phyloP scores from a whole-genome alignment of 2,888 invertebrate species.

The Carabus problematicus region DNA sequence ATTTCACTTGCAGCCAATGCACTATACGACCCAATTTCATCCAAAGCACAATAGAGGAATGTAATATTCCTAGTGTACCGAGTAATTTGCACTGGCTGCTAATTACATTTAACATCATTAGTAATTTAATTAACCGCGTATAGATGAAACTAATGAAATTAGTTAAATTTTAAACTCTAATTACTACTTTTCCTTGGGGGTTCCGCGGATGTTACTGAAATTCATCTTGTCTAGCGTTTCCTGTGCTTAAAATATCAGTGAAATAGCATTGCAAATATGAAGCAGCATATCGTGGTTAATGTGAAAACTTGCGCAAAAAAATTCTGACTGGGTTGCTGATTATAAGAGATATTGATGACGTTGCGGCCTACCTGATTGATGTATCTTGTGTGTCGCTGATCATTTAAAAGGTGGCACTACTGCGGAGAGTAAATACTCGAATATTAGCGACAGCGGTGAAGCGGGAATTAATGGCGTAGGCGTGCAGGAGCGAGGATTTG shows the following conservation, averaged over 20 bases:
- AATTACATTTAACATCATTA: background rate
- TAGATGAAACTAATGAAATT: constrained; percentile 10
- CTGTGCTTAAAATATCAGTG: background rate
- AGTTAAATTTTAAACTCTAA: constrained; percentile 16
- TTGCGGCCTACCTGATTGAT: background rate
- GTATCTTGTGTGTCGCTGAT: background rate
- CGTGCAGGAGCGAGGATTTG: too few species aligned
- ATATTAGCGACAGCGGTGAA: too few species aligned
- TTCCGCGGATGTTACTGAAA: background rate
- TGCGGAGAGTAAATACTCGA: too few species aligned
- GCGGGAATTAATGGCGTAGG: too few species aligned
- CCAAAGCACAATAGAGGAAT: background rate
- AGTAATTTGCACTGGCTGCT: too few species aligned
- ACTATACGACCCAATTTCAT: too few species aligned
- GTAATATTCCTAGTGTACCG: background rate
- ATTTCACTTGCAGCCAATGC: too few species aligned
- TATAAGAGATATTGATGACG: constrained; percentile 13
- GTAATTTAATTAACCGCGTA: background rate
- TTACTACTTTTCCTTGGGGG: background rate
- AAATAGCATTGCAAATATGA: too few species aligned
- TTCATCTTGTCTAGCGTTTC: background rate
- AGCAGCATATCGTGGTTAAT: background rate
- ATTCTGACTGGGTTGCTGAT: background rate
- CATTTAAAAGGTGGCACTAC: background rate
- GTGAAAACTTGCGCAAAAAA: background rate